Base-by-base conservation (phyloP, 2,888 invertebrate genomes). In the Campaea margaritaria region DNA sequence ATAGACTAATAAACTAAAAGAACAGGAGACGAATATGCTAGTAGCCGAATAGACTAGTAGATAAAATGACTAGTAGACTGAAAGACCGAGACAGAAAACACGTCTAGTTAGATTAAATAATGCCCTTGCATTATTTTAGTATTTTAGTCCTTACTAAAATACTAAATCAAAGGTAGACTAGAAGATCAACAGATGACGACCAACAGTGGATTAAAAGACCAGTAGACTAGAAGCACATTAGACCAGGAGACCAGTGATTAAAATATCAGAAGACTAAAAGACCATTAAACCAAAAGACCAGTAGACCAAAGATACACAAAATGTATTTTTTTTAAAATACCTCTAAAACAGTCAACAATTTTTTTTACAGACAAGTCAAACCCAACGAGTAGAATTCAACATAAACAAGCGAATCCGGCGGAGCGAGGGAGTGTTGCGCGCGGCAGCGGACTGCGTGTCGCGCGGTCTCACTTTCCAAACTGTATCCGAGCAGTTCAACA, bases 381-480 rank as follows among this genome's bases (percentile, higher is more conserved):
- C 75, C 8, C 87, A 73, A 51, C 82, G 82, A 10, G 39, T 11
- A 0, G 91, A 91, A 73, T 85, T 72, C 68, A 86, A 69, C 64
- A 86, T 90, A 51, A 91, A 85, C 81, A 91, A 91, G 69, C 90
- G 96, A 34, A 95, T 96, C 70, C 93, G 96, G 0, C 94, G 96
- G 70, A 96, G 96, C 31, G 96, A 96, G 82, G 95, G 95, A 46
- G 95, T 96, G 72, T 80, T 96, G 50, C 93, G 95, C n/a, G 94
- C 96, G 79, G 97, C 97, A 0, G 97, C 97, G 2, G 96, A 96
- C 81, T 96, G 96, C 85, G 96, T 97, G 64, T 96, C 96, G n/a
- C 95, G 96, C 55, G 97, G 97, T 0, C 96, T 96, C 89, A 97
- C 97, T 74, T 97, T 97, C 93, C 97, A 97, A 87, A 96, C 96